Evolutionary conservation across 1,140 invertebrate species (phyloP).

Genomic region (Babylonia areolata): DNA sequence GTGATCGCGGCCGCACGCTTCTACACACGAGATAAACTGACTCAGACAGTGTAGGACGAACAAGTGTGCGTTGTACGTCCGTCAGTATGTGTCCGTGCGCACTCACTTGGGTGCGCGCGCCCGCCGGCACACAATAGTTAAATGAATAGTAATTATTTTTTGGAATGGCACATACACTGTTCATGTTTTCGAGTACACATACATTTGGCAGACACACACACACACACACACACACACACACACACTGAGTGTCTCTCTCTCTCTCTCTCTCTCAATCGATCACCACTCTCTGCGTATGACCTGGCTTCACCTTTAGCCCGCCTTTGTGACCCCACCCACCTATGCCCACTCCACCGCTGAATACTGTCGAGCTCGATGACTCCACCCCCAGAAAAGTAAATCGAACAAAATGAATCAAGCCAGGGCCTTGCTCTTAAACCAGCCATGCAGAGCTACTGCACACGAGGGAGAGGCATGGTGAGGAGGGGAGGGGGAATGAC

Average conservation of each 20-base stretch:
- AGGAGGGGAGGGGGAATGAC: background rate
- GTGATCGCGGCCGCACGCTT: too few species aligned
- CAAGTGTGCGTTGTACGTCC: background rate
- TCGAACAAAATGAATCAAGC: background rate
- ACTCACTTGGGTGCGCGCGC: background rate
- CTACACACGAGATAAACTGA: too few species aligned
- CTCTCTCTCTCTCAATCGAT: background rate
- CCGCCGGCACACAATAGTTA: too few species aligned
- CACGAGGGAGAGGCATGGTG: background rate
- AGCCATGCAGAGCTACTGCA: background rate
- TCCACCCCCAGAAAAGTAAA: background rate
- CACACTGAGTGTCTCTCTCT: background rate
- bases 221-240: too few species aligned
- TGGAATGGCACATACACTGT: too few species aligned
- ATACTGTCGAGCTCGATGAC: too few species aligned
- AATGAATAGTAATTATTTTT: too few species aligned
- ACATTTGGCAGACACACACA: too few species aligned
- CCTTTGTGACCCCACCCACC: background rate
- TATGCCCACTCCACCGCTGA: background rate
- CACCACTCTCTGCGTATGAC: background rate
- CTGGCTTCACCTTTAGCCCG: background rate
- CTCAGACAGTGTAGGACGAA: too few species aligned
- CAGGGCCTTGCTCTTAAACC: background rate
- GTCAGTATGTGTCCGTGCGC: background rate
- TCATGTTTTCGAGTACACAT: too few species aligned